These are phyloP conservation scores for Xenus cinereus DNA, from an alignment of 2,113 vertebrate species.

Conservation along the genomic window DNA sequence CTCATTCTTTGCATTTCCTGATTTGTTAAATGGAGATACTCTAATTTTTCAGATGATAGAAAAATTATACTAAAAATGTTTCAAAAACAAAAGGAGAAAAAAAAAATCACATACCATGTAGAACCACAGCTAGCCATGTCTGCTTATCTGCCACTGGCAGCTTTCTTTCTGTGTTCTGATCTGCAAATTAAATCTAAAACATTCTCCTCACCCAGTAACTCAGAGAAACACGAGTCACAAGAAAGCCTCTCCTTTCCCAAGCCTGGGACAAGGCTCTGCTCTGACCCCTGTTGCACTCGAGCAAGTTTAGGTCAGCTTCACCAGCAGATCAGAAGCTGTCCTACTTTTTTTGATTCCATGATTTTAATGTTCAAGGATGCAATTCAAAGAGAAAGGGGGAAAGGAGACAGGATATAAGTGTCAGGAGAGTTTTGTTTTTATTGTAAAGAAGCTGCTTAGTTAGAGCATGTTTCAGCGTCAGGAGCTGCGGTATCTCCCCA, in stretches of 20 bases:
- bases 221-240: background rate
- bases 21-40: background rate
- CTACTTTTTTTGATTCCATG: background rate
- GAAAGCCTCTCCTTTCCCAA: background rate
- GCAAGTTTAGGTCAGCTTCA: background rate
- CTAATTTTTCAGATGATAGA: accelerated
- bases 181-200: background rate
- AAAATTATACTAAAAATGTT: background rate
- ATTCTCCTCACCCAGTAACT: background rate
- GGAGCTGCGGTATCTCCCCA: background rate
- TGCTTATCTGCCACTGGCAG: background rate
- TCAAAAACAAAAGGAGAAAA: background rate
- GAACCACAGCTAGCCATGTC: background rate
- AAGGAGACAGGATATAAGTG: background rate
- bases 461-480: background rate
- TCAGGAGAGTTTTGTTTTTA: background rate
- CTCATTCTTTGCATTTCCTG: background rate
- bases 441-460: background rate
- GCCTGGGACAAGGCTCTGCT: background rate
- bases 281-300: accelerated
- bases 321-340: background rate
- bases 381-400: background rate
- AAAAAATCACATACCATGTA: background rate
- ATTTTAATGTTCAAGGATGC: background rate
- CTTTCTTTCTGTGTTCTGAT: background rate